Evolutionary conservation across 2,797 vertebrate genomes (phyloP), one percentile per base, ranked within the genome.

Genomic region (Glossophaga mutica): DNA sequence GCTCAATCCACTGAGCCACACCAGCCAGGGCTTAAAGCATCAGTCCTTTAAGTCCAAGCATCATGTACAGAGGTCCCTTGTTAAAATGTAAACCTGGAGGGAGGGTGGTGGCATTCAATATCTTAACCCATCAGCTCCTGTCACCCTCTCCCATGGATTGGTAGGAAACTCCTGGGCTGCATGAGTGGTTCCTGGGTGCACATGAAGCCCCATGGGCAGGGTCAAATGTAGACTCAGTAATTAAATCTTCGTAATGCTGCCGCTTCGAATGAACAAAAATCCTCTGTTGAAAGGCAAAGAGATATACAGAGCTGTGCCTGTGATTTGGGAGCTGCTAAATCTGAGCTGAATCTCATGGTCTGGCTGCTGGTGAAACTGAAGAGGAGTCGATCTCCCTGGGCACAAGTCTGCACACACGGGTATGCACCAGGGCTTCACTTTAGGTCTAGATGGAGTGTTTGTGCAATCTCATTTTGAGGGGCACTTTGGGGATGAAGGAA

Each of bases 81-180:
- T 52, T 83, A 77, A 70, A 87, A 50, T 34, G 9, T 26, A 39
- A 90, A n/a, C 18, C 22, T 9, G 32, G 52, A 84, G 32, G 9
- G 10, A 14, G 24, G 3, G 14, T n/a, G 18, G 24, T 19, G 14
- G 14, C 0, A 0, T 22, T 32, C 21, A 7, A 55, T n/a, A 2
- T 9, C 34, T 59, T 62, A 62, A 68, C 68, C 87, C 22, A 0
- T 18, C 2, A 2, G 50, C 8, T 65, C 62, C 82, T 87, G 62
- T 4, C 14, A 4, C 39, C 6, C 50, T 82, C 67, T 74, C 50
- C 32, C 24, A 5, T 6, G 2, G 62, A 29, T 4, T 2, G 9
- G 22, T 70, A 77, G 52, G 59, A 62, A 52, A 62, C 9, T 37
- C 68, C 34, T 59, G 59, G 24, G 44, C 68, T 70, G 32, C 87